Percentiles rank a stretch among this genome's conserved stretches.
Evolutionary conservation across 2,797 vertebrate species (phyloP).

Genomic region (Catostomus latipinnis): DNA sequence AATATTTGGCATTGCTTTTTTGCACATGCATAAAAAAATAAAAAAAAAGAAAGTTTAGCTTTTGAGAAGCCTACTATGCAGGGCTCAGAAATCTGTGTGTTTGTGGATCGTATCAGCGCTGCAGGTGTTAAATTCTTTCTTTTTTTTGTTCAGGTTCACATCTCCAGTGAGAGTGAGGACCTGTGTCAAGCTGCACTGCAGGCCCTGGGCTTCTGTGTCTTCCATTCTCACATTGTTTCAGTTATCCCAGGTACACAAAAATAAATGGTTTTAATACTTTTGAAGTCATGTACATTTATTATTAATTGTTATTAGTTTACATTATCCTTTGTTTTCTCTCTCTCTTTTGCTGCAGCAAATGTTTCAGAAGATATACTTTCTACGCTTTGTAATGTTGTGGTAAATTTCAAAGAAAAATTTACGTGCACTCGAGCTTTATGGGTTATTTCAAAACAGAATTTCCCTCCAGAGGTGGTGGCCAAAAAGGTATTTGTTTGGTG

Average conservation of each 20-base stretch:
- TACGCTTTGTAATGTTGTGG: conserved; percentile 79
- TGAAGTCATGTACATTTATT: neutral
- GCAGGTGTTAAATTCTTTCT: neutral
- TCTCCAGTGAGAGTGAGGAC: conserved; percentile 82
- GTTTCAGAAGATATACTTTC: conserved; percentile 81
- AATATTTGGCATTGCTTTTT: neutral
- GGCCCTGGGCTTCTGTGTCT: conserved; percentile 90
- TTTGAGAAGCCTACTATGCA: too few relatives aligned
- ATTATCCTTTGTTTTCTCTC: too few relatives aligned
- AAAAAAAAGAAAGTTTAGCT: neutral
- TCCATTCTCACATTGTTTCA: conserved; percentile 83
- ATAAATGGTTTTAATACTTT: too few relatives aligned
- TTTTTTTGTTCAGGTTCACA: conserved; percentile 78
- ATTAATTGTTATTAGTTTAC: too few relatives aligned
- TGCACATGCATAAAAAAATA: too few relatives aligned
- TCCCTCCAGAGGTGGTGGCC: conserved; percentile 79
- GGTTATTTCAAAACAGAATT: conserved; percentile 95
- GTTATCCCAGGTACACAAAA: conserved; percentile 79
- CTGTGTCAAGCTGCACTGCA: conserved; percentile 91
- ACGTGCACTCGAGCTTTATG: conserved; percentile 93
- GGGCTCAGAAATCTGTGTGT: too few relatives aligned
- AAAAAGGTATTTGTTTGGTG: conserved; percentile 76
- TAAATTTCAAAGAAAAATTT: conserved; percentile 88
- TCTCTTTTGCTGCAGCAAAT: conserved; percentile 70
- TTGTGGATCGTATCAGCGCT: too few relatives aligned